phyloP scores from a whole-genome alignment of 2,888 invertebrate species.

The Cataglyphis cursor region DNA sequence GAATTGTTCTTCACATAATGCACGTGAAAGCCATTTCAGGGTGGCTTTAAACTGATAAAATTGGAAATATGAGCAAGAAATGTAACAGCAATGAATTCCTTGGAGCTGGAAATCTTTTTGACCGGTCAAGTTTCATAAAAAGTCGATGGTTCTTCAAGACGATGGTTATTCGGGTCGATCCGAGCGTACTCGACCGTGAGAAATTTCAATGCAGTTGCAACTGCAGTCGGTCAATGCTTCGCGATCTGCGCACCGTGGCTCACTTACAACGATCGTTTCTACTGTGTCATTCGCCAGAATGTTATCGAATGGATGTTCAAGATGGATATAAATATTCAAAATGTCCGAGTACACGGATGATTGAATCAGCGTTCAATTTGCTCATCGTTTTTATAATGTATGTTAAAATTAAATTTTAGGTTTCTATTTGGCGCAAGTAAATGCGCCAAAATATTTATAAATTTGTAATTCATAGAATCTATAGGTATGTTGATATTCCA shows the following conservation, averaged over 20 bases:
- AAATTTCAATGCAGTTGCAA: conserved; percentile 46
- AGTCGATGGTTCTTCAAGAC: not conserved
- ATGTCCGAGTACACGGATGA: not conserved
- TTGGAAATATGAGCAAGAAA: not conserved
- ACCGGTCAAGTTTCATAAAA: conserved; percentile 21
- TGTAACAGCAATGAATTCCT: conserved; percentile 22
- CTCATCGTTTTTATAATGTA: conserved; percentile 9
- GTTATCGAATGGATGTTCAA: not conserved
- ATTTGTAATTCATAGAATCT: not conserved
- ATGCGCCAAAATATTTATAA: conserved; percentile 5
- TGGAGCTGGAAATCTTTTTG: not conserved
- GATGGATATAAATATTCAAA: not conserved
- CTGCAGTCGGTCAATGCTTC: conserved; percentile 21
- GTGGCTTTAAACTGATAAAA: not conserved
- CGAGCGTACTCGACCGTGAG: conserved; percentile 9
- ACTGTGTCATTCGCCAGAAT: not conserved
- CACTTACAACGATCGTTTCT: conserved; percentile 21
- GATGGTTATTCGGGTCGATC: conserved; percentile 9
- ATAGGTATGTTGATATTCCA: not conserved
- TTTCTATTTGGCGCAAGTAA: not conserved
- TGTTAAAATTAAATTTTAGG: not conserved
- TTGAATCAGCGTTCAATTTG: not conserved
- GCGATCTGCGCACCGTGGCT: conserved; percentile 1
- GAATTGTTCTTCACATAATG: not conserved
- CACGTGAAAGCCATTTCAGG: not conserved